Evolutionary conservation across 2,113 vertebrate genomes (phyloP), one percentile per base, ranked within the genome.

Genomic region (Coryphaenoides rupestris): DNA sequence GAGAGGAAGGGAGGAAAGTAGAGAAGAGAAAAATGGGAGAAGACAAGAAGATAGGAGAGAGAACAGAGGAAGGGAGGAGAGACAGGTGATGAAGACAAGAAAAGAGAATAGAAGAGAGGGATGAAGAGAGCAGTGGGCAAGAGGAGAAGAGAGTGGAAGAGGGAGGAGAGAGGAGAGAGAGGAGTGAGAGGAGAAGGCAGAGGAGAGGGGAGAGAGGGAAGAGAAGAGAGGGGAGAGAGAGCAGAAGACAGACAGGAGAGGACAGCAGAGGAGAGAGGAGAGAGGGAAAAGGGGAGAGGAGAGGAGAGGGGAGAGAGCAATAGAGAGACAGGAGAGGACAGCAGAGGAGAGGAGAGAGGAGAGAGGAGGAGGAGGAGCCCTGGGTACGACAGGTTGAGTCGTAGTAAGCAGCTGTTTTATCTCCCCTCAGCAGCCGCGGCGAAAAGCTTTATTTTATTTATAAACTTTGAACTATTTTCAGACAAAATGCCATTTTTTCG

Each of bases 381-480:
- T 54, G 76, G 77, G 76, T 75, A 58, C 63, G 84, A 77, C 72
- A 60, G 74, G 76, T 74, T 81, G 81, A 40, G 76, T 80, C 74
- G 71, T 71, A 83, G 82, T 62, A 53, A 82, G 81, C 86, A 80
- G 86, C 68, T 63, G 79, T 89, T 92, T 92, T 92, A 91, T 92
- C 91, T 90, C 86, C 74, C 73, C 86, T 79, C 79, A 76, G 83
- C 91, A 92, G 90, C 90, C 87, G 80, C 81, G 64, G 78, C 69
- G 86, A 87, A 90, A 89, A 88, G 90, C 86, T 90, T 91, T 90
- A 91, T 92, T 91, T 92, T 91, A 91, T 92, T 92, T 91, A 91
- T 89, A 90, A 92, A 92, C 90, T 92, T 92, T 91, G 91, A 91
- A 92, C 91, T 88, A 89, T 91, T 91, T 91, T 90, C 88, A 87